These are phyloP conservation scores for Pseudomyrmex cubaensis DNA, from an alignment of 1,140 invertebrate genomes.

Conservation along the genomic window DNA sequence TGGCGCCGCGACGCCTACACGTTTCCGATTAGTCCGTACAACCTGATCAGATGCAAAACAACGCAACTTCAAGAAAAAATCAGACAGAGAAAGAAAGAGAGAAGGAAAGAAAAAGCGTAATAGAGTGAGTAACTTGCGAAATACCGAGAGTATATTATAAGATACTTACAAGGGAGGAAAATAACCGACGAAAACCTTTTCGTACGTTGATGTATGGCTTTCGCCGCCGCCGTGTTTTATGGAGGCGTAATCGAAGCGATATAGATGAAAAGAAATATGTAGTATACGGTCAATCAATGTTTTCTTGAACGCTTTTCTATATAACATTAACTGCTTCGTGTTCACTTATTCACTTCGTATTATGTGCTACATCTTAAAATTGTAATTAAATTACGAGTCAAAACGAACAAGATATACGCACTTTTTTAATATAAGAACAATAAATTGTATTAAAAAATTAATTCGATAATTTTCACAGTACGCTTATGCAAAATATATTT, in stretches of 20 bases:
- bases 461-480: not conserved
- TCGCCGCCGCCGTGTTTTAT: conserved; percentile 53
- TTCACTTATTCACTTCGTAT: not conserved
- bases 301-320: not conserved
- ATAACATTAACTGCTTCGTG: not conserved
- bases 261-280: conserved; percentile 1
- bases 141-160: conserved; percentile 14
- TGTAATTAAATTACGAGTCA: not conserved
- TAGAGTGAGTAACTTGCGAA: conserved; percentile 30
- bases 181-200: conserved; percentile 4
- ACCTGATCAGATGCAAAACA: conserved; percentile 20
- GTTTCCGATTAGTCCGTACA: conserved; percentile 6
- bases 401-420: too few species aligned
- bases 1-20: conserved; percentile 65
- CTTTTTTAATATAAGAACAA: too few species aligned
- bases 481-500: not conserved
- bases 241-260: conserved; percentile 50
- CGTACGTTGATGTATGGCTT: conserved; percentile 33
- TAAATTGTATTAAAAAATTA: conserved; percentile 8
- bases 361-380: not conserved
- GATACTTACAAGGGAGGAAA: conserved; percentile 17
- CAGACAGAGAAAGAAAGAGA: too few species aligned
- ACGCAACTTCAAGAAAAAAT: not conserved
- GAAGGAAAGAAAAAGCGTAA: not conserved
- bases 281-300: not conserved